Evolutionary conservation across 2,888 invertebrate genomes (phyloP), one percentile per base, ranked within the genome.

Genomic region (Dolichopus griseipennis): DNA sequence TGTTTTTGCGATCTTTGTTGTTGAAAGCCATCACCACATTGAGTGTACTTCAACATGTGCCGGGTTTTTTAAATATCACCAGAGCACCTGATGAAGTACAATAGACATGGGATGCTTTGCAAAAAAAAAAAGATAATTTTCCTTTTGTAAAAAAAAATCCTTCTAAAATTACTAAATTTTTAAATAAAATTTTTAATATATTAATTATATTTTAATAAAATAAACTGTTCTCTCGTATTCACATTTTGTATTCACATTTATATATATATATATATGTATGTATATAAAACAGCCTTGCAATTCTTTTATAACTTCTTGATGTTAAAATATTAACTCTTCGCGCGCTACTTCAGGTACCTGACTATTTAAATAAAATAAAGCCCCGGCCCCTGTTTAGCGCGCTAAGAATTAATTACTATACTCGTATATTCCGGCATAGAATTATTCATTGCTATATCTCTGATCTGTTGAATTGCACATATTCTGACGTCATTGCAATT

Each of bases 61-160:
- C 94, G 93, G 94, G 94, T 91, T 88, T 85, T n/a, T 75, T 79
- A 83, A 82, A 85, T 74, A 34, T 85, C 88, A 93, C 94, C 94
- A 94, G 94, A 95, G 94, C 94, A 95, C 94, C 94, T 95, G 94
- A 94, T 94, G 94, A 94, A 95, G 94, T 95, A 95, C 94, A 95
- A 94, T 93, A 91, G 91, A 91, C 93, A 92, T 92, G 91, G 89
- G 90, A 90, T 91, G 37, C 33, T 33, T 22, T 64, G 6, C 6
- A 64, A 64, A 21, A 15, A 64, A 27, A 9, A 62, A 22, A 20
- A 62, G 2, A 62, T 5, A n/a, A n/a, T n/a, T n/a, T n/a, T n/a
- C n/a, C n/a, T n/a, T n/a, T n/a, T n/a, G n/a, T n/a, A n/a, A n/a
- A n/a, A n/a, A n/a, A n/a, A n/a, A n/a, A n/a, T n/a, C n/a, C n/a